These are phyloP conservation scores for Listrodromus nycthemerus DNA, from an alignment of 2,888 invertebrate genomes.

Conservation along the genomic window DNA sequence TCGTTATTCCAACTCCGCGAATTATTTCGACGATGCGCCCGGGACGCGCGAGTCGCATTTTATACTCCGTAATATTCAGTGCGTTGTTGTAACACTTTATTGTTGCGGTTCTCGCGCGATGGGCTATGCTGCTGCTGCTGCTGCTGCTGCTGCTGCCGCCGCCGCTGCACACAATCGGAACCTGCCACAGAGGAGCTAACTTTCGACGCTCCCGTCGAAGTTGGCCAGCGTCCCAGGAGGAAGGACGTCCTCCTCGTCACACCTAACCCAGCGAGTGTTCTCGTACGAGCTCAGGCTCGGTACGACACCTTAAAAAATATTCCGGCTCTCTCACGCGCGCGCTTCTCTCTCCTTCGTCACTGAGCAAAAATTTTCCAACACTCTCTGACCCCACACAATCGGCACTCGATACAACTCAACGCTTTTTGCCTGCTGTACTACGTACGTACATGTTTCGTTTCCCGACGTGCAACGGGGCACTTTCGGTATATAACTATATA, in stretches of 20 bases:
- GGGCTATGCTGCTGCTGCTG: constrained; percentile 48
- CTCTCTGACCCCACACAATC: constrained; percentile 60
- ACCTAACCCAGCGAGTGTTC: constrained; percentile 43
- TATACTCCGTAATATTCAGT: constrained; percentile 43
- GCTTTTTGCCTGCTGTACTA: constrained; percentile 76
- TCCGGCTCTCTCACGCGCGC: constrained; percentile 5
- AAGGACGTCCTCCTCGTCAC: constrained; percentile 66
- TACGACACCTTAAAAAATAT: constrained; percentile 9
- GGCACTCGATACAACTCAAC: constrained; percentile 72
- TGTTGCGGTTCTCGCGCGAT: constrained; percentile 44
- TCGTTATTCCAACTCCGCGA: constrained; percentile 47
- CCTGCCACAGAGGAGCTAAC: constrained; percentile 29
- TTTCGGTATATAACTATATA: constrained; percentile 29
- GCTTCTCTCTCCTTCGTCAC: constrained; percentile 17
- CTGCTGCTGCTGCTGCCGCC: constrained; percentile 59
- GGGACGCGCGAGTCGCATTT: constrained; percentile 64
- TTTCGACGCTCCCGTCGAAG: constrained; percentile 71
- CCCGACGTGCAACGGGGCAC: constrained; percentile 81
- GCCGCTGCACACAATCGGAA: constrained; percentile 61
- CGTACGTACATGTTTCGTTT: constrained; percentile 80
- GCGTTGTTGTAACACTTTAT: too few relatives aligned
- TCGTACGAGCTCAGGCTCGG: not conserved
- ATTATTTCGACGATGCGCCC: constrained; percentile 51
- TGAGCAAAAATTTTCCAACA: constrained; percentile 61
- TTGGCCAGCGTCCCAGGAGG: constrained; percentile 79